Conservation (phyloP, 2,888 invertebrate genomes). For the Lithophane semibrunnea region DNA sequence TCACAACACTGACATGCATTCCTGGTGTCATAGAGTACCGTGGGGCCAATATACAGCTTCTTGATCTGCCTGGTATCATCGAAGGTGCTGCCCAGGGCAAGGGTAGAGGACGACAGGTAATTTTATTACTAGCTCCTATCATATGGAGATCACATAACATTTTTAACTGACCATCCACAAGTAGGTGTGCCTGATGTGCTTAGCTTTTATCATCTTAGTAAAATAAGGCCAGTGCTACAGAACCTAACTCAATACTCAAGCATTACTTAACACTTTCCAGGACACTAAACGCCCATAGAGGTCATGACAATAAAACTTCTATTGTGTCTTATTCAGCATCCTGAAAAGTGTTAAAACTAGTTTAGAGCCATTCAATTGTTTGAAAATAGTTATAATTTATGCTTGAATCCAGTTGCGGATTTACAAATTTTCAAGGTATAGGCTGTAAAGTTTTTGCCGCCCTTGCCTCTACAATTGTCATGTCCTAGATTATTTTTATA, state of each 20-base stretch:
- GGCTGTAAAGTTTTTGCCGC: too few species aligned
- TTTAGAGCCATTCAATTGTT: neutral
- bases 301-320: too few species aligned
- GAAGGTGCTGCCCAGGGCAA: slow-evolving; percentile 99
- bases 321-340: too few species aligned
- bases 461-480: too few species aligned
- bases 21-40: slow-evolving; percentile 99
- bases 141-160: neutral
- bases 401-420: too few species aligned
- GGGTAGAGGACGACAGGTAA: slow-evolving; percentile 96
- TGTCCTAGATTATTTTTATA: too few species aligned
- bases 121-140: neutral
- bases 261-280: too few species aligned
- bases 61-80: slow-evolving; percentile 99
- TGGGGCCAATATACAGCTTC: slow-evolving; percentile 99
- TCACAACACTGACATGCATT: slow-evolving; percentile 99
- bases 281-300: too few species aligned
- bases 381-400: neutral
- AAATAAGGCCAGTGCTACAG: neutral
- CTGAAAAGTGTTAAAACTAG: neutral
- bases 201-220: neutral
- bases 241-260: neutral
- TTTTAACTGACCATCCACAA: neutral
- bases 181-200: neutral
- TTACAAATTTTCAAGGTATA: too few species aligned